phyloP scores from a whole-genome alignment of 2,113 vertebrate species.

The Marcusenius ussheri region DNA sequence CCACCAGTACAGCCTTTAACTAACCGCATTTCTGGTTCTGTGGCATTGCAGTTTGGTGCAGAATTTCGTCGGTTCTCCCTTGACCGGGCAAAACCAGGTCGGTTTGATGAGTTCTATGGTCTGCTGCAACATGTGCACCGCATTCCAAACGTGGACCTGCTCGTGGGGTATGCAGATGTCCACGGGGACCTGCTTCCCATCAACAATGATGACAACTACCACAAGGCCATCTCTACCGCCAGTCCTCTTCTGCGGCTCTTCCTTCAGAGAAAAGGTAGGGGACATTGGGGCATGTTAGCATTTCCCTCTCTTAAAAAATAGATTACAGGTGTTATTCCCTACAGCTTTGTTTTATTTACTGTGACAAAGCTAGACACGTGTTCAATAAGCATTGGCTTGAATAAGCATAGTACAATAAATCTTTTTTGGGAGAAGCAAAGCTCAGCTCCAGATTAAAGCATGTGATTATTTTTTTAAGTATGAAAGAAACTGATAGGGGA shows the following conservation, averaged over 20 bases:
- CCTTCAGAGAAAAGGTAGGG: conserved; percentile 88
- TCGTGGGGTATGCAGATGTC: conserved; percentile 90
- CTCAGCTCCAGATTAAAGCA: not conserved
- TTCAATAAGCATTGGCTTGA: not conserved
- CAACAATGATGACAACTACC: conserved; percentile 97
- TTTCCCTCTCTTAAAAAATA: not conserved
- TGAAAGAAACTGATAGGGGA: not conserved
- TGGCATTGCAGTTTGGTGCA: conserved; percentile 80
- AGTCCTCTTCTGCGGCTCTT: conserved; percentile 88
- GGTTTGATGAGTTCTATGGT: conserved; percentile 95
- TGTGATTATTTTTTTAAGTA: not conserved
- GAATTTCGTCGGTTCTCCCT: conserved; percentile 96
- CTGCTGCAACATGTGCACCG: conserved; percentile 92
- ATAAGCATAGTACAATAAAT: not conserved
- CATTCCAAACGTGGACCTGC: conserved; percentile 85
- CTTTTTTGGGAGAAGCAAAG: not conserved
- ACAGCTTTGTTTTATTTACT: not conserved
- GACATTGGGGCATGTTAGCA: not conserved
- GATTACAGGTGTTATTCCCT: not conserved
- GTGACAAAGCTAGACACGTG: not conserved
- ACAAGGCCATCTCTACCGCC: conserved; percentile 91
- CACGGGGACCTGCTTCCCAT: conserved; percentile 94
- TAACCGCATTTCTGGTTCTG: conserved; percentile 16
- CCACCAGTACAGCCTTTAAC: not conserved
- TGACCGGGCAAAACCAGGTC: conserved; percentile 89